These are phyloP conservation scores for Odontomachus brunneus DNA, from an alignment of 1,140 invertebrate genomes.

Conservation along the genomic window DNA sequence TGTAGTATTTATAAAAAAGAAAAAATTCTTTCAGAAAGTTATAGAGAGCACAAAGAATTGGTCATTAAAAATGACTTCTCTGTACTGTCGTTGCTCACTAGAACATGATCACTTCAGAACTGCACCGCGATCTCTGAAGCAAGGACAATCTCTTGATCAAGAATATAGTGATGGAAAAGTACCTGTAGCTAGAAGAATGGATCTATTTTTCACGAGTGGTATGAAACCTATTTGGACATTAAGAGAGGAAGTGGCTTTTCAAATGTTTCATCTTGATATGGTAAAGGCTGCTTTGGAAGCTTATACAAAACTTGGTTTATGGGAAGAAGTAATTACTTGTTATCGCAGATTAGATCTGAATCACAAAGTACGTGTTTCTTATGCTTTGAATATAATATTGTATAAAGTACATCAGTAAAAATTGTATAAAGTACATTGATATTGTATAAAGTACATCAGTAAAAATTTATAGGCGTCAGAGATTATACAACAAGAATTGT, in stretches of 20 bases:
- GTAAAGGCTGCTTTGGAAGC: slow-evolving; percentile 95
- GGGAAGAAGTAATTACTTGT: slow-evolving; percentile 97
- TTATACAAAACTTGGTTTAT: slow-evolving; percentile 92
- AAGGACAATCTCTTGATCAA: slow-evolving; percentile 92
- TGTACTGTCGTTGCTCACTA: slow-evolving; percentile 91
- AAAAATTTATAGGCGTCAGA: slow-evolving; percentile 90
- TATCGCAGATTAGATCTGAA: slow-evolving; percentile 93
- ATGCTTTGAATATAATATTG: slow-evolving; percentile 10
- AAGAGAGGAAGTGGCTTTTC: slow-evolving; percentile 91
- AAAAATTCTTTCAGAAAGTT: slow-evolving; percentile 71
- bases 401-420: slow-evolving; percentile 7
- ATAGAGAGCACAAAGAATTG: slow-evolving; percentile 87
- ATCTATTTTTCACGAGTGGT: slow-evolving; percentile 88
- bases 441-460: neutral
- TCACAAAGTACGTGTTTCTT: slow-evolving; percentile 89
- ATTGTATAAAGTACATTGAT: no score
- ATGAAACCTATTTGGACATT: slow-evolving; percentile 91
- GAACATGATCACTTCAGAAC: slow-evolving; percentile 92
- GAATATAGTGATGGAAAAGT: slow-evolving; percentile 84
- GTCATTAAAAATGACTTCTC: slow-evolving; percentile 88
- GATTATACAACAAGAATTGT: slow-evolving; percentile 93
- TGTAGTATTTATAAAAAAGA: slow-evolving; percentile 14
- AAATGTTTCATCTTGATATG: slow-evolving; percentile 92
- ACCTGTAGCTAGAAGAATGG: slow-evolving; percentile 83
- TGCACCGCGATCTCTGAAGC: slow-evolving; percentile 94